A percentile compares a stretch with the other conserved stretches of the same genome.
These are phyloP conservation scores for Scrobipalpa atriplicella DNA, from an alignment of 2,888 invertebrate genomes.

Conservation along the genomic window DNA sequence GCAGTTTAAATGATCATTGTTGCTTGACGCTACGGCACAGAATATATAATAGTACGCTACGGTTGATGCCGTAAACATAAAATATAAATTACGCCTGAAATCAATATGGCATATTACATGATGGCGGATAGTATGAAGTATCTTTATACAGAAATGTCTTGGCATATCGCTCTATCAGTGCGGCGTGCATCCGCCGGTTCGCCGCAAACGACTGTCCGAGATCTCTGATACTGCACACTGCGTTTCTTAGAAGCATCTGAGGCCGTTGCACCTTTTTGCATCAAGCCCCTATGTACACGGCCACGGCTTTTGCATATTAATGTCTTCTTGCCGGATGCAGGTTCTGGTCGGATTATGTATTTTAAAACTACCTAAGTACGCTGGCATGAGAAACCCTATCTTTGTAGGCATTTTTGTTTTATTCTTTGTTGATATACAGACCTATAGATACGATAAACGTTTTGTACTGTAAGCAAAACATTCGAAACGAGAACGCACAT, in stretches of 20 bases:
- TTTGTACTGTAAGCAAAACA: not conserved
- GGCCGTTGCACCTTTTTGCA: constrained; percentile 63
- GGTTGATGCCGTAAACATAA: too few species aligned
- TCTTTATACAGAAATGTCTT: not conserved
- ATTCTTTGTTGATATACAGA: not conserved
- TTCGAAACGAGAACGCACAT: constrained; percentile 20
- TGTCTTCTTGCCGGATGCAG: constrained; percentile 21
- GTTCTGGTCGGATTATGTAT: constrained; percentile 20
- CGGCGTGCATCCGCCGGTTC: constrained; percentile 52
- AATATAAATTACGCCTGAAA: not conserved
- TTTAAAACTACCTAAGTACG: constrained; percentile 20
- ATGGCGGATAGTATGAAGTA: not conserved
- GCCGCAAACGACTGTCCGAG: constrained; percentile 59
- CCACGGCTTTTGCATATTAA: constrained; percentile 24
- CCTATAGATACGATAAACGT: not conserved
- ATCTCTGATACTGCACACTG: constrained; percentile 70
- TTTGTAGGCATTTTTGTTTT: not conserved
- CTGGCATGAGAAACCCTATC: not conserved
- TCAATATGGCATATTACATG: not conserved
- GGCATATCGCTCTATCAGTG: constrained; percentile 42
- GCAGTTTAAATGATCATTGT: too few species aligned
- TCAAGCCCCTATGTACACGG: constrained; percentile 34
- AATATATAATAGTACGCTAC: too few species aligned
- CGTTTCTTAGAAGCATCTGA: constrained; percentile 66
- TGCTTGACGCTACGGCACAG: too few species aligned